phyloP scores from a whole-genome alignment of 2,888 invertebrate genomes.

The Dolomedes plantarius region DNA sequence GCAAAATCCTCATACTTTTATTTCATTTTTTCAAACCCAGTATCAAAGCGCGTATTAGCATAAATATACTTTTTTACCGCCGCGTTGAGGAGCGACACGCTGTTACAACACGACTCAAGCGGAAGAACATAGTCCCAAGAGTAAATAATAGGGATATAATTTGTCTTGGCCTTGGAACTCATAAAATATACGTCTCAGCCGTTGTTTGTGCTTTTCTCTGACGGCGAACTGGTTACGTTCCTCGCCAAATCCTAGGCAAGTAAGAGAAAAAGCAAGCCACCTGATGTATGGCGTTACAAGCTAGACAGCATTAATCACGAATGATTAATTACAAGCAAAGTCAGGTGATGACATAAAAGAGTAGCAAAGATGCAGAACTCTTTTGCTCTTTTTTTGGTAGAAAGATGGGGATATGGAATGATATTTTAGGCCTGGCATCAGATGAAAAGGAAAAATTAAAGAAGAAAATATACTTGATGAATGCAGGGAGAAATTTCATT shows the following conservation, averaged over 20 bases:
- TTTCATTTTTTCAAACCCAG: too few species aligned
- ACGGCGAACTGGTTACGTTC: slow-evolving; percentile 31
- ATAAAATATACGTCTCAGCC: slow-evolving; percentile 33
- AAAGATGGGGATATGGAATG: neutral
- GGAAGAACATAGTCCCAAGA: neutral
- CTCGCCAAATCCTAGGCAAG: slow-evolving; percentile 36
- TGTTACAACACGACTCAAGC: neutral
- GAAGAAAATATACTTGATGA: too few species aligned
- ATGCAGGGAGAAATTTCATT: too few species aligned
- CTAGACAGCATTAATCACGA: slow-evolving; percentile 52
- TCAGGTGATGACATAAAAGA: slow-evolving; percentile 49
- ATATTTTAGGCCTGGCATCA: too few species aligned
- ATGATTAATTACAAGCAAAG: slow-evolving; percentile 54
- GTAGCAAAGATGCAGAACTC: neutral
- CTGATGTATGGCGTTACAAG: slow-evolving; percentile 51
- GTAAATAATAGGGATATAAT: slow-evolving; percentile 65
- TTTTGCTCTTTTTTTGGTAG: neutral
- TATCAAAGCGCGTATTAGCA: neutral
- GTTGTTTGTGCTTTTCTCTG: slow-evolving; percentile 37
- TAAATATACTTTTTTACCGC: neutral
- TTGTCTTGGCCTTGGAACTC: slow-evolving; percentile 48
- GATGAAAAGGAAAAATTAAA: too few species aligned
- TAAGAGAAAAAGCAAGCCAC: slow-evolving; percentile 30
- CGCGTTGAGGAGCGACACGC: neutral
- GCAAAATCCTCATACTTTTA: too few species aligned